Percentiles rank a stretch among this genome's conserved stretches.
phyloP scores from a whole-genome alignment of 2,888 invertebrate species.

The Ophion ellenae region DNA sequence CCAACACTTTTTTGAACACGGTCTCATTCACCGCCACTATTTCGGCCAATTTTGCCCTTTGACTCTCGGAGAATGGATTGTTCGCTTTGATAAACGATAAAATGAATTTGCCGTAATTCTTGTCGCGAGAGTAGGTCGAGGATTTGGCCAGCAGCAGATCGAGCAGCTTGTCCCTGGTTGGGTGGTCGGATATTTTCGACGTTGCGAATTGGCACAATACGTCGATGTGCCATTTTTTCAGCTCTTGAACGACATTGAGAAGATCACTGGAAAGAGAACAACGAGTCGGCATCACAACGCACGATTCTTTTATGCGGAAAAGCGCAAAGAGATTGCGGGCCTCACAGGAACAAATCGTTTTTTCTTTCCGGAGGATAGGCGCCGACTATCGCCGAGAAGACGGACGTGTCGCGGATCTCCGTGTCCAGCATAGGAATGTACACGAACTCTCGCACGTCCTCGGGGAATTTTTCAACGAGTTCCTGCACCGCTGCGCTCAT shows the following conservation, averaged over 20 bases:
- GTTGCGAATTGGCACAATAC: conserved; percentile 71
- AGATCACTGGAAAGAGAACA: conserved; percentile 73
- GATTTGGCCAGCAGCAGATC: conserved; percentile 74
- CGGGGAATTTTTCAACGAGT: conserved; percentile 74
- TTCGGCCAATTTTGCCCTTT: conserved; percentile 73
- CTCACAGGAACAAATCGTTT: conserved; percentile 62
- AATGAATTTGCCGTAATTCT: conserved; percentile 75
- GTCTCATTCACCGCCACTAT: conserved; percentile 75
- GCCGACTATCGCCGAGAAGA: conserved; percentile 60
- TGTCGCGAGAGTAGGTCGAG: conserved; percentile 72
- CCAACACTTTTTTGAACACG: conserved; percentile 73
- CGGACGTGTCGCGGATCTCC: conserved; percentile 72
- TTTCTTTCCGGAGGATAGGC: conserved; percentile 39
- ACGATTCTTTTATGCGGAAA: background rate
- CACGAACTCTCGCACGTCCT: conserved; percentile 75
- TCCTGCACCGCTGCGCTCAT: conserved; percentile 70
- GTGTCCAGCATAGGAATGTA: conserved; percentile 74
- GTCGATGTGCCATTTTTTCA: conserved; percentile 77
- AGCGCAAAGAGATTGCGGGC: background rate
- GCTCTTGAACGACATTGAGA: conserved; percentile 70
- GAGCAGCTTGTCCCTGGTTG: conserved; percentile 71
- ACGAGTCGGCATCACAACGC: background rate
- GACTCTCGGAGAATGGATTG: conserved; percentile 69
- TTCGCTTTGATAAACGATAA: conserved; percentile 73
- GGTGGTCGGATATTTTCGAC: conserved; percentile 66